Base-by-base conservation (phyloP, 2,113 vertebrate species). In the Acanthochromis polyacanthus region DNA sequence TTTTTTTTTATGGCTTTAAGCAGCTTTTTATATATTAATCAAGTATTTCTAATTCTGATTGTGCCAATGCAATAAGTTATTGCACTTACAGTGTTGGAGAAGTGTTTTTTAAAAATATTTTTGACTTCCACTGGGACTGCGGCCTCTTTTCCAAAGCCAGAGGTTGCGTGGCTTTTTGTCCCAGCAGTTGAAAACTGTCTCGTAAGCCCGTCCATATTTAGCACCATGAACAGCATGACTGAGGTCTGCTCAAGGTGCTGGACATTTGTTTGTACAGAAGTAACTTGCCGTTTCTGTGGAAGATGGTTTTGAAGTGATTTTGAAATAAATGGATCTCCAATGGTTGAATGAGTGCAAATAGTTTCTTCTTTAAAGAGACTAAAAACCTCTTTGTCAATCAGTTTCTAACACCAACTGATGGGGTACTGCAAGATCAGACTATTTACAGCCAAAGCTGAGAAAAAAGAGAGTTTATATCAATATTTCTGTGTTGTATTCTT, bases 51-150 rank as follows among this genome's bases (percentile, higher is more conserved):
- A 88, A 71, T 83, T 85, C 78, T 89, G 82, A 84, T 89, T 88
- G 87, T 90, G 81, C 83, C 80, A 79, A 85, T 81, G 78, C 92
- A 95, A 90, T 96, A 96, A 96, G 85, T 96, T 96, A 95, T 96
- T 96, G 95, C 94, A 95, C 94, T 95, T 95, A 93, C 85, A 88
- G 66, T 86, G 77, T 88, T 80, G 28, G 36, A 72, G 80, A 58
- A 45, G 46, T 55, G 55, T 16, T 59, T 46, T 67, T 14, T 56
- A 16, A 58, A 62, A 45, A 75, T 7, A n/a, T 65, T 58, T 82
- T 75, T 74, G 11, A 70, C 43, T 46, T 78, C 28, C 23, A 48
- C 60, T 72, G 66, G 64, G 85, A 83, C 59, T 65, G 23, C 28
- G 22, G 62, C 69, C 38, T 81, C 28, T 68, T 81, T 78, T n/a